A percentile compares a stretch with the other conserved stretches of the same genome.
Conservation (phyloP, 2,888 invertebrate genomes). For the Drosophila suboccidentalis region DNA sequence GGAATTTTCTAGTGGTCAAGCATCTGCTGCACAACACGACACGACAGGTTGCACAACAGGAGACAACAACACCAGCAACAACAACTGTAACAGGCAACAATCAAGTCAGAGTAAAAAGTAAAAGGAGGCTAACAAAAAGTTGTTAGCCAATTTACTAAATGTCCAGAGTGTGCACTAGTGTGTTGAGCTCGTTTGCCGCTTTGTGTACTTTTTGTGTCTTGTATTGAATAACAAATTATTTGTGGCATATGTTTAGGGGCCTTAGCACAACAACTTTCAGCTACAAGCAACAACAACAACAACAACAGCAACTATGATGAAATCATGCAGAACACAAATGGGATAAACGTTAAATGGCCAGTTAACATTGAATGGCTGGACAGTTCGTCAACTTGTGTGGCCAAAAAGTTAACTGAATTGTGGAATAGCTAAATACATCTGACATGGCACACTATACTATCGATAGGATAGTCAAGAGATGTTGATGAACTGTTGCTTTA, state of each 20-base stretch:
- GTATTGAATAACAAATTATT: constrained; percentile 79
- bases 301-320: constrained; percentile 20
- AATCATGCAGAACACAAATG: constrained; percentile 34
- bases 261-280: constrained; percentile 27
- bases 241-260: constrained; percentile 71
- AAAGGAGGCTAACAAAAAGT: constrained; percentile 64
- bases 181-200: constrained; percentile 70
- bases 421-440: constrained; percentile 37
- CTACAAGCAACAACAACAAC: constrained; percentile 6
- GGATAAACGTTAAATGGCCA: constrained; percentile 47
- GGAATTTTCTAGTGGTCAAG: constrained; percentile 53
- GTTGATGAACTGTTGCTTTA: constrained; percentile 18
- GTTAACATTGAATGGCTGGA: constrained; percentile 44
- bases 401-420: constrained; percentile 47
- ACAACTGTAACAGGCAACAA: constrained; percentile 25
- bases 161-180: constrained; percentile 46
- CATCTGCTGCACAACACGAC: constrained; percentile 55
- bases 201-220: constrained; percentile 74
- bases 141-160: constrained; percentile 77
- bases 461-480: constrained; percentile 7
- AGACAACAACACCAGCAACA: constrained; percentile 28
- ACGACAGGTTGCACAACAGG: constrained; percentile 46
- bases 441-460: not conserved
- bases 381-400: constrained; percentile 30
- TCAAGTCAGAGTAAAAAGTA: constrained; percentile 33